Evolutionary conservation across 2,113 vertebrate genomes (phyloP).

Genomic region (Circaetus gallicus): DNA sequence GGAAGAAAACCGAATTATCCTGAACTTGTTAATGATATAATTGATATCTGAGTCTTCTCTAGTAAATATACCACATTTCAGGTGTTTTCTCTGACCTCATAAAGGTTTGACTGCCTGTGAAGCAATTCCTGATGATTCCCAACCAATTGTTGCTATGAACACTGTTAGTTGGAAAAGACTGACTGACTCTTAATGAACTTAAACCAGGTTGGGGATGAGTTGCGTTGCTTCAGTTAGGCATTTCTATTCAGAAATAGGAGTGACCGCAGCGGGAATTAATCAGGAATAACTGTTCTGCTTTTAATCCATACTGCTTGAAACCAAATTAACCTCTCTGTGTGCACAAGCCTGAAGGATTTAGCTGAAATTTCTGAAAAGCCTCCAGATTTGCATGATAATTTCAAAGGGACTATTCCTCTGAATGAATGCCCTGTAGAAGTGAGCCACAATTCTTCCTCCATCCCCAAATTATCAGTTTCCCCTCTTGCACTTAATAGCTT

Average conservation of each 20-base stretch:
- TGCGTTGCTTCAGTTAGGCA: background rate
- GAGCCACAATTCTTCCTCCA: background rate
- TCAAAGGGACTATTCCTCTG: background rate
- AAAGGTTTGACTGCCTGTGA: background rate
- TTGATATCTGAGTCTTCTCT: background rate
- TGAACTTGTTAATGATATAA: background rate
- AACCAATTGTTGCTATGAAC: background rate
- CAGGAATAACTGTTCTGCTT: constrained; percentile 8
- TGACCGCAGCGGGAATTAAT: background rate
- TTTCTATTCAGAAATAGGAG: constrained; percentile 8
- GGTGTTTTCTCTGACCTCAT: background rate
- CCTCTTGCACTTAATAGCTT: background rate
- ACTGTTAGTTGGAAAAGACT: background rate
- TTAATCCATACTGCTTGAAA: constrained; percentile 29
- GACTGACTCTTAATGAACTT: background rate
- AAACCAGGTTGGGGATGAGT: background rate
- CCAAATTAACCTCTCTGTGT: constrained; percentile 27
- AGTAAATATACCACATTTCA: background rate
- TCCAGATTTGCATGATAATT: constrained; percentile 14
- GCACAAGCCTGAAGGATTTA: constrained; percentile 21
- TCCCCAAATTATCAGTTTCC: background rate
- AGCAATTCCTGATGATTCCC: background rate
- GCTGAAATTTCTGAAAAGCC: constrained; percentile 22
- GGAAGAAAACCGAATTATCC: background rate
- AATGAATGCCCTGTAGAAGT: background rate